Evolutionary conservation across 2,113 vertebrate species (phyloP).

Genomic region (Ramphastos sulfuratus): DNA sequence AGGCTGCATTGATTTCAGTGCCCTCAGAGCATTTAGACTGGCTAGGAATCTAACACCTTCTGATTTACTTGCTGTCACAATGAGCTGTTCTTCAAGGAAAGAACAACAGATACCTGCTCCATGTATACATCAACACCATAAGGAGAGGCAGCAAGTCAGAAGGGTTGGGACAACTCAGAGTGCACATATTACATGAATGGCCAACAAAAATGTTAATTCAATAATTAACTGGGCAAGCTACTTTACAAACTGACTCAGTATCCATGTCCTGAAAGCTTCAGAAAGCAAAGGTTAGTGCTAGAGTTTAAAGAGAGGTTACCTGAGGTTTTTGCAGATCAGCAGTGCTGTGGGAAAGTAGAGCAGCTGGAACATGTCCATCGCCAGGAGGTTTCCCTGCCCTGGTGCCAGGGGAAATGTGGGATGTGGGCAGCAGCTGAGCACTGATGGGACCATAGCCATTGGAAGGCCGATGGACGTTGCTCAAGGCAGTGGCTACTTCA

Average conservation of each 20-base stretch:
- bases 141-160: not conserved
- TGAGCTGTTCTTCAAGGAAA: not conserved
- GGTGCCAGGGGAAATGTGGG: not conserved
- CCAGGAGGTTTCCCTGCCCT: constrained; percentile 11
- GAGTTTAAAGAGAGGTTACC: constrained; percentile 64
- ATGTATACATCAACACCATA: not conserved
- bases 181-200: not conserved
- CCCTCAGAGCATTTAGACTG: not conserved
- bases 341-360: not conserved
- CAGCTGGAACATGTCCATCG: not conserved
- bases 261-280: not conserved
- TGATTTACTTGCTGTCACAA: not conserved
- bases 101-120: not conserved
- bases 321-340: constrained; percentile 61
- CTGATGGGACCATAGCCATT: constrained; percentile 2
- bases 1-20: not conserved
- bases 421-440: constrained; percentile 42
- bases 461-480: not conserved
- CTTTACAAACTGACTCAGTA: not conserved
- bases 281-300: not conserved
- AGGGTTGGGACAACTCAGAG: not conserved
- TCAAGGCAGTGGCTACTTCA: constrained; percentile 48
- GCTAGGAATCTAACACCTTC: not conserved
- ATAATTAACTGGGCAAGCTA: not conserved
- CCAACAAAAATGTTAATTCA: not conserved